Evolutionary conservation across 2,888 invertebrate species (phyloP).

Genomic region (Agrochola macilenta): DNA sequence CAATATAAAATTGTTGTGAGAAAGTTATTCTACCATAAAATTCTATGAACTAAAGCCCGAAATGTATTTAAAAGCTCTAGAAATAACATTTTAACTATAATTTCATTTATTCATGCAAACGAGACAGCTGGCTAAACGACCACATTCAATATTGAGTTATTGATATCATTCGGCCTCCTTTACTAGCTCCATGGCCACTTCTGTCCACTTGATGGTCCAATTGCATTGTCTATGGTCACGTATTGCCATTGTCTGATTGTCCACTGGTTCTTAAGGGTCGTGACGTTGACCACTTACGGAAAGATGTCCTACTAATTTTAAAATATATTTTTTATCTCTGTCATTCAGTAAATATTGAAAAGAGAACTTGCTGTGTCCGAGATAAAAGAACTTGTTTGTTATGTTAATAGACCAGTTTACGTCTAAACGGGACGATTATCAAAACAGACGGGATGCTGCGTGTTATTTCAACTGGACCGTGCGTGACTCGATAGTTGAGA

Average conservation of each 20-base stretch:
- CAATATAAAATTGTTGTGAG: neutral
- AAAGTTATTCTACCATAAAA: conserved; percentile 19
- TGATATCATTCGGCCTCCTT: conserved; percentile 70
- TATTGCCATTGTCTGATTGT: conserved; percentile 73
- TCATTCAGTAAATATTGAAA: conserved; percentile 55
- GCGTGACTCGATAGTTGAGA: conserved; percentile 74
- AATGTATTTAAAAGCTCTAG: conserved; percentile 38
- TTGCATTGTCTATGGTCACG: conserved; percentile 87
- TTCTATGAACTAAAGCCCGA: conserved; percentile 14
- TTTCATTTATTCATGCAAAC: conserved; percentile 67
- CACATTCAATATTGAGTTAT: conserved; percentile 66
- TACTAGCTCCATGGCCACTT: conserved; percentile 64
- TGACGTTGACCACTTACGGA: conserved; percentile 41
- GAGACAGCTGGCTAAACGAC: conserved; percentile 78
- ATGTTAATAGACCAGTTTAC: conserved; percentile 71
- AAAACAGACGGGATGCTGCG: conserved; percentile 84
- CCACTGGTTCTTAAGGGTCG: conserved; percentile 39
- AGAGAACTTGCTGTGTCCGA: conserved; percentile 46
- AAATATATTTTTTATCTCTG: conserved; percentile 47
- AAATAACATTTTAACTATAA: conserved; percentile 55
- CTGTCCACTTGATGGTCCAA: conserved; percentile 53
- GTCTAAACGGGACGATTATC: conserved; percentile 76
- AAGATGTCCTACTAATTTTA: conserved; percentile 39
- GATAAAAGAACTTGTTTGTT: conserved; percentile 65
- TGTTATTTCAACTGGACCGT: conserved; percentile 89